Percentiles rank a stretch among this genome's conserved stretches.
These are phyloP conservation scores for Sorex maritimensis DNA, from an alignment of 2,797 vertebrate species.

Conservation along the genomic window DNA sequence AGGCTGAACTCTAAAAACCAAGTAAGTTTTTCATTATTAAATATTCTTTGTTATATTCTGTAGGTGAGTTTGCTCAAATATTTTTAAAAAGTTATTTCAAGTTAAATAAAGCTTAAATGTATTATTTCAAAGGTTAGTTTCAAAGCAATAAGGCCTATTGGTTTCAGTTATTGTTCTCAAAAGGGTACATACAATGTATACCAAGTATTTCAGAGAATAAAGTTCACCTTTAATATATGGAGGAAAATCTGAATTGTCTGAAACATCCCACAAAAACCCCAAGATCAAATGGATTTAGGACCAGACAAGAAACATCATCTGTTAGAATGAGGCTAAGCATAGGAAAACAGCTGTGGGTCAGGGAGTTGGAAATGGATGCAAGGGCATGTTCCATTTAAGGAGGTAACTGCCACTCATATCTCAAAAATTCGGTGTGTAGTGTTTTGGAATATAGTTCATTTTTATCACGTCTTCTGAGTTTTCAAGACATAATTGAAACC, in stretches of 20 bases:
- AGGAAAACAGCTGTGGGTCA: background rate
- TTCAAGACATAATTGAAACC: background rate
- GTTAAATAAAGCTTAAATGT: background rate
- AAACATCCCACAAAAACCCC: background rate
- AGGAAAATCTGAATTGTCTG: background rate
- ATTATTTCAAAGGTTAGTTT: background rate
- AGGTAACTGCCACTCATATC: background rate
- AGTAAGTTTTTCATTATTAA: conserved; percentile 56
- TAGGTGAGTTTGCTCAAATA: conserved; percentile 43
- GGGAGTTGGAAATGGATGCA: background rate
- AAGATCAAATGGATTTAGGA: background rate
- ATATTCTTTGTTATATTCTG: conserved; percentile 37
- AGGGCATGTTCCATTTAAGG: background rate
- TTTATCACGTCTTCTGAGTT: background rate
- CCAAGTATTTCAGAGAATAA: conserved; percentile 59
- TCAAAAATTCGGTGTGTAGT: background rate
- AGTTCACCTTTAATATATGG: background rate
- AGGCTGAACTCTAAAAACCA: conserved; percentile 50
- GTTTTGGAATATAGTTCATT: background rate
- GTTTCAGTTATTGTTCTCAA: background rate
- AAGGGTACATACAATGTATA: conserved; percentile 10
- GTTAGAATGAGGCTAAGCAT: background rate
- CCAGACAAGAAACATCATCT: conserved; percentile 1
- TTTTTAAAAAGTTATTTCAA: background rate
- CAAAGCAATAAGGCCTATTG: background rate